Conservation (phyloP, 2,113 vertebrate species). For the Callithrix jacchus region DNA sequence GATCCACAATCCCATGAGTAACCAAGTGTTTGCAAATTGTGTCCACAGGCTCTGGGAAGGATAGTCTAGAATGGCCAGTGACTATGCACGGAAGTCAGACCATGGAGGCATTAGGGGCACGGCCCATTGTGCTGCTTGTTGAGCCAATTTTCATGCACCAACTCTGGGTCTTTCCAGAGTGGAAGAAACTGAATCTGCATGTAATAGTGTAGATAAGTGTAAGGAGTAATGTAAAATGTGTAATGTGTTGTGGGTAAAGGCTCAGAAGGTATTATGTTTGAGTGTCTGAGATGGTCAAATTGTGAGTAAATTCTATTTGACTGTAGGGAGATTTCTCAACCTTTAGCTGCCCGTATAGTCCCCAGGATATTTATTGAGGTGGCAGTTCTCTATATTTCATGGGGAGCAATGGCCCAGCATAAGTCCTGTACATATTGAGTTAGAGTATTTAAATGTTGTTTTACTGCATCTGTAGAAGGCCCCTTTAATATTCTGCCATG, state of each 20-base stretch:
- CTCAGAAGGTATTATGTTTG: neutral
- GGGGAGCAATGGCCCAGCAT: neutral
- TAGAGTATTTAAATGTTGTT: neutral
- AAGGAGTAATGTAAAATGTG: neutral
- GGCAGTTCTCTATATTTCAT: neutral
- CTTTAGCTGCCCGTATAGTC: too few relatives aligned
- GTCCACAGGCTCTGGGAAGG: neutral
- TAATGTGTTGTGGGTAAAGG: neutral
- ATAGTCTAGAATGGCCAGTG: neutral
- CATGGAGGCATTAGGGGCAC: neutral
- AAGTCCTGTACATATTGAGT: too few relatives aligned
- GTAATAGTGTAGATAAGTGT: neutral
- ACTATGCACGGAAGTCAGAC: neutral
- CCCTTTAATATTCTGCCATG: neutral
- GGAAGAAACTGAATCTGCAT: neutral
- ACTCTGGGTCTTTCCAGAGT: neutral
- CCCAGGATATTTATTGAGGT: neutral
- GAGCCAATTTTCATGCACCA: neutral
- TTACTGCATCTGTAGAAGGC: neutral
- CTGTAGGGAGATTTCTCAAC: neutral
- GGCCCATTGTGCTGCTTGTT: neutral
- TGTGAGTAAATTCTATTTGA: too few relatives aligned
- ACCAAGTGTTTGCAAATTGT: fast-evolving
- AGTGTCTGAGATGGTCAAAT: neutral
- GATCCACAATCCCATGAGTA: neutral